Conservation (phyloP, 2,113 vertebrate genomes). For the Myiagra hebetior region DNA sequence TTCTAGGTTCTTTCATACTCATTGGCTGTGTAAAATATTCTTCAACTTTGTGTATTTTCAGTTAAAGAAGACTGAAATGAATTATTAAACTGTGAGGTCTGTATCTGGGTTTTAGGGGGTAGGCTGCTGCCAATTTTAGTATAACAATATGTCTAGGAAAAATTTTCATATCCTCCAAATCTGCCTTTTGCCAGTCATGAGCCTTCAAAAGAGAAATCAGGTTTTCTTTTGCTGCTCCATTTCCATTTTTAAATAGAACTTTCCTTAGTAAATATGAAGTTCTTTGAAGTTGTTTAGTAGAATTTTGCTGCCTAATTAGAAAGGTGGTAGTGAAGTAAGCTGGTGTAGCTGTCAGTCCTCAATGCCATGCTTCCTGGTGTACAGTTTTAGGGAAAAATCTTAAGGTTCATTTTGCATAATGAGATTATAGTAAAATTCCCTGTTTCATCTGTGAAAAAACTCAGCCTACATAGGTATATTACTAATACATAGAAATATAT, state of each 20-base stretch:
- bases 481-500: background rate
- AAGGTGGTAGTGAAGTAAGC: background rate
- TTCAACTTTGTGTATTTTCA: background rate
- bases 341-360: background rate
- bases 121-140: background rate
- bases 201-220: background rate
- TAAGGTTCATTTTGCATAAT: background rate
- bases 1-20: background rate
- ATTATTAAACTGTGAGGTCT: background rate
- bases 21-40: background rate
- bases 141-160: background rate
- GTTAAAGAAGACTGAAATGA: background rate
- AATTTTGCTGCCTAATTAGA: background rate
- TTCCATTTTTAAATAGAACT: background rate
- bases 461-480: background rate
- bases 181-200: background rate
- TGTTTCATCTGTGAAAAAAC: background rate
- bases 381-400: background rate
- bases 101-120: background rate
- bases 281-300: background rate
- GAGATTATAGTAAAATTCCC: background rate
- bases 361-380: background rate
- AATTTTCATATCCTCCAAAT: background rate
- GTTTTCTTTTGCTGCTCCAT: background rate
- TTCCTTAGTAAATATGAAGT: background rate